phyloP scores from a whole-genome alignment of 2,888 invertebrate species.

The Leucophenga montana region DNA sequence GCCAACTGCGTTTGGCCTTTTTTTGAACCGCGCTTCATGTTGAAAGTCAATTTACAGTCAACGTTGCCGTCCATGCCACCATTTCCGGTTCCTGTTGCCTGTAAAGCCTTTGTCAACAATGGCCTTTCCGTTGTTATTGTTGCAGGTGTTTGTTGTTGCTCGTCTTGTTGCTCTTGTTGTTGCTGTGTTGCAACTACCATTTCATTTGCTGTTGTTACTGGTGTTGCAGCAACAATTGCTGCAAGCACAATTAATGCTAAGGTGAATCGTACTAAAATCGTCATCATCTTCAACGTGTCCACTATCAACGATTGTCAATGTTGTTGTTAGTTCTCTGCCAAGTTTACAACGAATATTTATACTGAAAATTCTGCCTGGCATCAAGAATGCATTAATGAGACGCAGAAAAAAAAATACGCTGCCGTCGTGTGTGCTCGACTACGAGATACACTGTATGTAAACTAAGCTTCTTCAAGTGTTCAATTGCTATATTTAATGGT shows the following conservation, averaged over 20 bases:
- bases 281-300: constrained; percentile 23
- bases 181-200: constrained; percentile 16
- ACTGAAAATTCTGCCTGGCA: neutral
- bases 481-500: no score
- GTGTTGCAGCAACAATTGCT: constrained; percentile 44
- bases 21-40: constrained; percentile 40
- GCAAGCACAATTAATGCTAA: constrained; percentile 51
- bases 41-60: constrained; percentile 63
- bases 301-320: neutral
- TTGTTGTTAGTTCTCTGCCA: neutral
- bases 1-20: constrained; percentile 20
- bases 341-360: neutral
- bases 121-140: neutral
- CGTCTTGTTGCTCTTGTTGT: constrained; percentile 19
- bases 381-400: no score
- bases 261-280: constrained; percentile 3
- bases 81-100: neutral
- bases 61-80: constrained; percentile 32
- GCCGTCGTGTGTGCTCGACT: no score
- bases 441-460: no score
- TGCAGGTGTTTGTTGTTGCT: constrained; percentile 4
- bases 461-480: no score
- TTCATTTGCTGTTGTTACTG: constrained; percentile 25
- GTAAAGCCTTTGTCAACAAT: neutral
- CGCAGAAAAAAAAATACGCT: no score